A percentile compares a stretch with the other conserved stretches of the same genome.
These are phyloP conservation scores for Grallaria varia DNA, from an alignment of 2,113 vertebrate species.

Conservation along the genomic window DNA sequence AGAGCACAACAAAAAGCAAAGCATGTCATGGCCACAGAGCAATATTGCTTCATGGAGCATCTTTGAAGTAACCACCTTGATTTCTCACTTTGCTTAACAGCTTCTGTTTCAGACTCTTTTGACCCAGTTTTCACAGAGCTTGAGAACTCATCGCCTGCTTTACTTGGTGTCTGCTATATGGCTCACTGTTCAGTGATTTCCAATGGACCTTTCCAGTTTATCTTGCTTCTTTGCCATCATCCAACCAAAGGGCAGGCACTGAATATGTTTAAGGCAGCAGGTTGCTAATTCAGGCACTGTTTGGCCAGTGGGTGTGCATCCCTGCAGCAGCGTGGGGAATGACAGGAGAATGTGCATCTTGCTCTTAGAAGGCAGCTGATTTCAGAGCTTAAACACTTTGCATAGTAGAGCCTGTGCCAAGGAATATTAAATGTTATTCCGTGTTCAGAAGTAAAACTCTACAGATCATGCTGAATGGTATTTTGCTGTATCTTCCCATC, in stretches of 20 bases:
- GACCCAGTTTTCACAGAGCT: background rate
- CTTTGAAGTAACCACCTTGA: background rate
- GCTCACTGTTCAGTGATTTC: background rate
- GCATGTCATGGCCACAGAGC: background rate
- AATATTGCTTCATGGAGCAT: background rate
- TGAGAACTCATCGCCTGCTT: background rate
- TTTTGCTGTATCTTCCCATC: background rate
- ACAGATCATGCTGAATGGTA: background rate
- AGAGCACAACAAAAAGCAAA: background rate
- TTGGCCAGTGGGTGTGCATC: background rate
- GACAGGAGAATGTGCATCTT: rapidly evolving
- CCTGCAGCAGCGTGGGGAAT: background rate
- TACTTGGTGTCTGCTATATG: background rate
- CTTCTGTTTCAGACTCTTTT: slow-evolving; percentile 20
- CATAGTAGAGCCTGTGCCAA: background rate
- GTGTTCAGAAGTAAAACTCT: background rate
- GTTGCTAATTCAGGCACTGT: background rate
- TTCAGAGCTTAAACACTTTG: background rate
- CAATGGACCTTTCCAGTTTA: background rate
- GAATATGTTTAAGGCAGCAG: background rate
- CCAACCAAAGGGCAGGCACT: background rate
- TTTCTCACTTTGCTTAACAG: slow-evolving; percentile 25
- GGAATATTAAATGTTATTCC: background rate
- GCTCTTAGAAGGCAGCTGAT: background rate
- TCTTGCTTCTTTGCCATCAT: background rate